These are phyloP conservation scores for Megatriorchis doriae DNA, from an alignment of 2,113 vertebrate species.

Conservation along the genomic window DNA sequence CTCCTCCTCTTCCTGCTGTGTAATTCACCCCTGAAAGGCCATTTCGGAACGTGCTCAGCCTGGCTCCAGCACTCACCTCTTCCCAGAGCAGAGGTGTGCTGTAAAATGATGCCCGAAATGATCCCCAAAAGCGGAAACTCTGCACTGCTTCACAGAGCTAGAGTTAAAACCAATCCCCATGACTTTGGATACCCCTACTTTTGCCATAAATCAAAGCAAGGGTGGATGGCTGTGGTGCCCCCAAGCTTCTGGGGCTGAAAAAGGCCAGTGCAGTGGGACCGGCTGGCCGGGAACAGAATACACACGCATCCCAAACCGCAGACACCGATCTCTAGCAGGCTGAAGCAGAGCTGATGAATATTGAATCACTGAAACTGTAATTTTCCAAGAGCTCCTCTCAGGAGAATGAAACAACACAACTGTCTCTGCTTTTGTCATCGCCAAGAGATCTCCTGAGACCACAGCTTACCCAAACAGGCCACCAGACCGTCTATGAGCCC, in stretches of 20 bases:
- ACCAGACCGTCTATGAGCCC: background rate
- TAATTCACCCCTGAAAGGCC: background rate
- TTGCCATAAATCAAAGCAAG: background rate
- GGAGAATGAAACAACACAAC: background rate
- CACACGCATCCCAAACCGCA: background rate
- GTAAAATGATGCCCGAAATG: background rate
- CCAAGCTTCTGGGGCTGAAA: background rate
- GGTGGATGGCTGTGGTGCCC: background rate
- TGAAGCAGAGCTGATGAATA: background rate
- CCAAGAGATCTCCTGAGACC: background rate
- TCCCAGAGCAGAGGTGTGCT: background rate
- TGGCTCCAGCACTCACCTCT: background rate
- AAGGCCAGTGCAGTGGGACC: fast-evolving
- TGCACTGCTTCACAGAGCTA: background rate
- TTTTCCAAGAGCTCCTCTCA: background rate
- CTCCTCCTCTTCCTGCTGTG: background rate
- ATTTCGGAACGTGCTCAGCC: background rate
- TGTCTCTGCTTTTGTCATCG: background rate
- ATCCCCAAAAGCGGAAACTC: background rate
- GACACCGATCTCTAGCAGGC: background rate
- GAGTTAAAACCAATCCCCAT: background rate
- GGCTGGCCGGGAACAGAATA: fast-evolving
- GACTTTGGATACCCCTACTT: background rate
- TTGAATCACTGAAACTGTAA: background rate
- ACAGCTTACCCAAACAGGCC: background rate